Evolutionary conservation across 92 coral and sea anemone species (phyloP).

Genomic region (Parazoanthus darwini): DNA sequence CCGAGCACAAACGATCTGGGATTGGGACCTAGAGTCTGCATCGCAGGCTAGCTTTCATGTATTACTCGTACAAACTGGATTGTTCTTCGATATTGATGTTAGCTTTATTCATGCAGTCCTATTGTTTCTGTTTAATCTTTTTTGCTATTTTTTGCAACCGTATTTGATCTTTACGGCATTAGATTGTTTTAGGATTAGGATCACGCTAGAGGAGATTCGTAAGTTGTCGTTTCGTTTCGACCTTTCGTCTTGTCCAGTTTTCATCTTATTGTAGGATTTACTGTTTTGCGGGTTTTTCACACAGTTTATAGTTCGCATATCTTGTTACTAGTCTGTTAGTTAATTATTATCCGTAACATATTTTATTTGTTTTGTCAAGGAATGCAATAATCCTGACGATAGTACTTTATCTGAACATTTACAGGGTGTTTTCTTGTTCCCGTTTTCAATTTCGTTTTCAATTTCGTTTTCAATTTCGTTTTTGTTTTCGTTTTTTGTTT

Average conservation of each 20-base stretch:
- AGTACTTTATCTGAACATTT: slow-evolving; percentile 1
- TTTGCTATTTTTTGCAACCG: background rate
- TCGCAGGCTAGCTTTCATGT: background rate
- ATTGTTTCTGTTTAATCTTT: background rate
- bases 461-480: too few relatives aligned
- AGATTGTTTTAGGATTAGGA: slow-evolving; percentile 2
- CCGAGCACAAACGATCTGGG: too few relatives aligned
- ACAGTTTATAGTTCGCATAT: slow-evolving; percentile 2
- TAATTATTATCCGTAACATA: slow-evolving; percentile 1
- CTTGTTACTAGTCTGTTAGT: slow-evolving; percentile 3
- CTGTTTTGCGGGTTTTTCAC: slow-evolving; percentile 5
- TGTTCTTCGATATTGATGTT: slow-evolving; percentile 6
- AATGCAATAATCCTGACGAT: slow-evolving; percentile 3
- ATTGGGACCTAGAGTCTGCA: too few relatives aligned
- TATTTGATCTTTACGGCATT: background rate
- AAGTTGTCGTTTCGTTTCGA: slow-evolving; percentile 8
- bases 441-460: background rate
- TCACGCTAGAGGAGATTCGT: background rate
- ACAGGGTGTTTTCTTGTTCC: slow-evolving; percentile 8
- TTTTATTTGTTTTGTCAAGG: slow-evolving; percentile 5
- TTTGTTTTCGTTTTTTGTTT: background rate
- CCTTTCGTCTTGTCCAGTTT: slow-evolving; percentile 8
- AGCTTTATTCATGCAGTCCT: slow-evolving; percentile 4
- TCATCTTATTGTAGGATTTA: slow-evolving; percentile 1
- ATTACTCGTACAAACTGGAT: background rate